These are phyloP conservation scores for Semicossyphus pulcher DNA, from an alignment of 2,113 vertebrate species.

Conservation along the genomic window DNA sequence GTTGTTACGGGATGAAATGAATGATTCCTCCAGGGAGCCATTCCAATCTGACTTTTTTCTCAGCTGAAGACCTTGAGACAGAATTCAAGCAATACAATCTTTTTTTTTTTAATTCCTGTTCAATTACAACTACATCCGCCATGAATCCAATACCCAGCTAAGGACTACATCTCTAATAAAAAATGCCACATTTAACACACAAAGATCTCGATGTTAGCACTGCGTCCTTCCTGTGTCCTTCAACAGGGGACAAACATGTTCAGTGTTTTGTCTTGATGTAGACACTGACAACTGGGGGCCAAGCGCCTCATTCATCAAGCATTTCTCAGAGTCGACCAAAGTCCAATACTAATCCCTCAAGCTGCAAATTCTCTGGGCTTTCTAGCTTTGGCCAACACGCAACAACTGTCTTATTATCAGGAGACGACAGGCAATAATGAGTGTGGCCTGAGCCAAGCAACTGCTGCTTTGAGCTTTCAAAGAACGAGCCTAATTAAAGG, in stretches of 20 bases:
- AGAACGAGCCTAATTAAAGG: conserved; percentile 80
- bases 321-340: conserved; percentile 35
- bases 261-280: conserved; percentile 31
- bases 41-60: conserved; percentile 6
- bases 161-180: background rate
- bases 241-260: background rate
- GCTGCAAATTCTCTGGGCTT: conserved; percentile 52
- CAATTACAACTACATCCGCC: conserved; percentile 14
- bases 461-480: conserved; percentile 65
- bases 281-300: conserved; percentile 27
- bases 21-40: conserved; percentile 24
- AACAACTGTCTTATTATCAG: conserved; percentile 77
- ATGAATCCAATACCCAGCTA: background rate
- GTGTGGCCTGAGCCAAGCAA: conserved; percentile 59
- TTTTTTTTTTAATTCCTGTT: conserved; percentile 18
- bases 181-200: background rate
- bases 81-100: conserved; percentile 1
- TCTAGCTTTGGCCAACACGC: conserved; percentile 48
- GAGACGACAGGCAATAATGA: conserved; percentile 77
- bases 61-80: conserved; percentile 22
- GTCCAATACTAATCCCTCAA: conserved; percentile 63
- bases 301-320: conserved; percentile 36
- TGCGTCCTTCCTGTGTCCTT: background rate
- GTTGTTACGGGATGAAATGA: conserved; percentile 35
- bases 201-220: background rate